Conservation (phyloP, 1,140 invertebrate genomes). For the Paraescarpia echinospica region DNA sequence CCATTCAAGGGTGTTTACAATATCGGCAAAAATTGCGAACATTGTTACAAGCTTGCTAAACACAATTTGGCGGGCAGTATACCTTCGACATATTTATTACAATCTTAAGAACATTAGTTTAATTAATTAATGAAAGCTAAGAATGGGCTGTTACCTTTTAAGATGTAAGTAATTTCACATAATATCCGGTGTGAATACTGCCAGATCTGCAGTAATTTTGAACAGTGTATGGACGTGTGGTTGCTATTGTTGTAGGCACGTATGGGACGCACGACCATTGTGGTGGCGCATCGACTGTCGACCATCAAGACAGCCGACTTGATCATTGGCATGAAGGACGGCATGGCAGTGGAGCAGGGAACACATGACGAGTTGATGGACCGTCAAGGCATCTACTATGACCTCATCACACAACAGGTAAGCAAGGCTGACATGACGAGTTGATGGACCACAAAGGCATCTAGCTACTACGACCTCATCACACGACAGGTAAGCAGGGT, state of each 20-base stretch:
- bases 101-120: too few species aligned
- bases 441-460: conserved; percentile 53
- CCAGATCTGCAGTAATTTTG: too few species aligned
- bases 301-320: conserved; percentile 81
- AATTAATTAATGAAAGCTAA: too few species aligned
- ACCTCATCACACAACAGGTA: conserved; percentile 52
- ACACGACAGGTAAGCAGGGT: conserved; percentile 41
- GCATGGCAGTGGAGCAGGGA: conserved; percentile 74
- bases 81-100: too few species aligned
- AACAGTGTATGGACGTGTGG: conserved; percentile 61
- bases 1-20: too few species aligned
- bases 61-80: too few species aligned
- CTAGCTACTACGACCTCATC: conserved; percentile 55
- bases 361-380: conserved; percentile 65
- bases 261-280: conserved; percentile 79
- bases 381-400: conserved; percentile 51
- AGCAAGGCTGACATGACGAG: conserved; percentile 70
- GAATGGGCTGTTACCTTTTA: too few species aligned
- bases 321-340: conserved; percentile 72
- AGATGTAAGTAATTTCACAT: too few species aligned
- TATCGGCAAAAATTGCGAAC: too few species aligned
- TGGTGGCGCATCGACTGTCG: conserved; percentile 84
- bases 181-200: too few species aligned
- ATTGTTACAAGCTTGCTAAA: too few species aligned
- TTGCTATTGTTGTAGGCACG: neutral